Base-by-base conservation (phyloP, 2,888 invertebrate genomes). In the Ommatoiulus sabulosus region DNA sequence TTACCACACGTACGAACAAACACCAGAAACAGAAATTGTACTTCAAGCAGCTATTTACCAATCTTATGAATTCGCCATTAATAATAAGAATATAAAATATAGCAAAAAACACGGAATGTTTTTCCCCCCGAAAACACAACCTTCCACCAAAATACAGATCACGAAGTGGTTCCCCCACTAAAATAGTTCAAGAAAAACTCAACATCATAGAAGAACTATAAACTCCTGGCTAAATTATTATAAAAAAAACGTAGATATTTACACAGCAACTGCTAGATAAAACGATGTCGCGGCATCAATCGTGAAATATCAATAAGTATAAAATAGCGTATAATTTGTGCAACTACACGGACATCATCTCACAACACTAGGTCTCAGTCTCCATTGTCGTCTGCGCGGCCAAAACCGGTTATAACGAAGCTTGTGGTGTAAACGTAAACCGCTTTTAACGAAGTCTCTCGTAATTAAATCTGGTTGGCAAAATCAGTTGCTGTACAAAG, bases 221-320 rank as follows among this genome's bases (percentile, higher is more conserved):
- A 80, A 80, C 35, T 80, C 80, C 80, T 80, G 80, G 3, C 24
- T 80, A 80, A 80, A 80, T 72, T 35, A 35, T 35, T 35, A 24
- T 80, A 35, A 80, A 15, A 52, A 72, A 80, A 80, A 80, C 35
- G 72, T 72, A 35, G 35, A 80, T 80, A 80, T 80, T 80, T 80
- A 80, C 80, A 80, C 80, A 80, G 24, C 80, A 80, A 80, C 80
- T 80, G 35, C 80, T 80, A 35, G 80, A 80, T 80, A 35, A 80
- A 80, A 72, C 72, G 72, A 72, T 72, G n/a, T n/a, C 24, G 20
- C 72, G 24, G 24, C 35, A 80, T 80, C 72, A 20, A 63, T 63
- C 80, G 80, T 80, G 80, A 80, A 80, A 80, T 80, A 80, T 80
- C 80, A 80, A 80, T 80, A 80, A 80, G 80, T 80, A 80, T 80